phyloP scores from a whole-genome alignment of 2,113 vertebrate species.

The Tonatia bakeri region DNA sequence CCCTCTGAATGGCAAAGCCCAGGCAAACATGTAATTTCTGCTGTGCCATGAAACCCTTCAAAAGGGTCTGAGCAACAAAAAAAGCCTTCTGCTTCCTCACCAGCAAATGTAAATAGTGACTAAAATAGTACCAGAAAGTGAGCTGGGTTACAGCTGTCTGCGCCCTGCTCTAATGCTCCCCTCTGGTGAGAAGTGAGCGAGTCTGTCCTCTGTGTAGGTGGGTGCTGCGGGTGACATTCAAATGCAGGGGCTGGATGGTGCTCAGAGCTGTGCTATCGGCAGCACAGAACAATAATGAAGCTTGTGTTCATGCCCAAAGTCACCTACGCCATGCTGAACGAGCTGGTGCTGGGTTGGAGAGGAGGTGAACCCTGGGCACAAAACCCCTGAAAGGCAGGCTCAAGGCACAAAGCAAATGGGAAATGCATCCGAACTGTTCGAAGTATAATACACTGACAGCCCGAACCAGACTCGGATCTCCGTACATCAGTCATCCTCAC shows the following conservation, averaged over 20 bases:
- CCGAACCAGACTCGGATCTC: background rate
- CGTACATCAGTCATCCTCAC: background rate
- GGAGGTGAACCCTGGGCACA: background rate
- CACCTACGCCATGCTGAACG: background rate
- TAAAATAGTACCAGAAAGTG: conserved; percentile 34
- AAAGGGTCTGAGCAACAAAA: conserved; percentile 40
- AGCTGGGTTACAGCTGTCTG: background rate
- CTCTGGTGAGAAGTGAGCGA: conserved; percentile 24
- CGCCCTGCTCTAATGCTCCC: background rate
- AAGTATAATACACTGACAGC: background rate
- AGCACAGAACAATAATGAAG: background rate
- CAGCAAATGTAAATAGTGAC: conserved; percentile 59
- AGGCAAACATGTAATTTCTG: conserved; percentile 63
- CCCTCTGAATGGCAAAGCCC: conserved; percentile 24
- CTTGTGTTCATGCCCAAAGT: background rate
- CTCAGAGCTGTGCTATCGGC: background rate
- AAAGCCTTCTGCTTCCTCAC: conserved; percentile 57
- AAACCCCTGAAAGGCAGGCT: background rate
- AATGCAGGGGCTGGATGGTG: background rate
- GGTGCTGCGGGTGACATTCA: background rate
- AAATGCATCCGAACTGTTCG: background rate
- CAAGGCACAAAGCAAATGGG: background rate
- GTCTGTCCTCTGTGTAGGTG: conserved; percentile 24
- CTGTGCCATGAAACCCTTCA: conserved; percentile 41
- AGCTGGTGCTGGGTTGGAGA: background rate